Percentiles rank a stretch among this genome's conserved stretches.
These are phyloP conservation scores for Gryllus bimaculatus DNA, from an alignment of 1,140 invertebrate species.

Conservation along the genomic window DNA sequence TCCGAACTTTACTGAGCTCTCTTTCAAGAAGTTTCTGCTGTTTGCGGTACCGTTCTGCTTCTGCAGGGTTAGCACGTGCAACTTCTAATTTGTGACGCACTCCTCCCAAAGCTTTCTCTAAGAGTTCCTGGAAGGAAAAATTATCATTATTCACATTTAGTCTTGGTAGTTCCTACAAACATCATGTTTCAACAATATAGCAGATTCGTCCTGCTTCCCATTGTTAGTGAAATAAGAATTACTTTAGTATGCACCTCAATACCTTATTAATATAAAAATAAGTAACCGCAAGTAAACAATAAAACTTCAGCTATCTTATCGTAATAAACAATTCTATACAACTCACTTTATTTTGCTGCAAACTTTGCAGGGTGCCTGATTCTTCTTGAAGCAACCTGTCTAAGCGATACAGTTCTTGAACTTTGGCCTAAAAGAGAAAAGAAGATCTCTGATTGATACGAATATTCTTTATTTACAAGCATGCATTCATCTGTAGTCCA, in stretches of 20 bases:
- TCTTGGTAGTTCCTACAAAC: too few species aligned
- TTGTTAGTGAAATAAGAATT: not conserved
- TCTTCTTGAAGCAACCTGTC: conserved; percentile 79
- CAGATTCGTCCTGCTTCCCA: not conserved
- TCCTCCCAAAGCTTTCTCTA: conserved; percentile 62
- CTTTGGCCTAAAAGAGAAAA: conserved; percentile 52
- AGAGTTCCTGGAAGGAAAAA: conserved; percentile 48
- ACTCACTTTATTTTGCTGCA: conserved; percentile 71
- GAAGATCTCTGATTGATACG: not conserved
- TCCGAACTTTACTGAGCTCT: conserved; percentile 71
- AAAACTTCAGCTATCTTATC: not conserved
- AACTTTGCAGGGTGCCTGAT: conserved; percentile 67
- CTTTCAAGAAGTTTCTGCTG: conserved; percentile 67
- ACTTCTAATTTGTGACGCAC: conserved; percentile 54
- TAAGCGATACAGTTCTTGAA: conserved; percentile 70
- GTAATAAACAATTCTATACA: not conserved
- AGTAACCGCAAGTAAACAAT: not conserved
- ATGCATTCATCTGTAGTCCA: too few species aligned
- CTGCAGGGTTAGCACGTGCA: conserved; percentile 47
- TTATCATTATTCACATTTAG: too few species aligned
- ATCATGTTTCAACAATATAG: too few species aligned
- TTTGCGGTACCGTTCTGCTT: conserved; percentile 56
- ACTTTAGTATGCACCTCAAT: not conserved
- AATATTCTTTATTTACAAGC: not conserved
- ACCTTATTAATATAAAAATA: not conserved